Base-by-base conservation (phyloP, 2,888 invertebrate genomes). In the Melanargia galathea region DNA sequence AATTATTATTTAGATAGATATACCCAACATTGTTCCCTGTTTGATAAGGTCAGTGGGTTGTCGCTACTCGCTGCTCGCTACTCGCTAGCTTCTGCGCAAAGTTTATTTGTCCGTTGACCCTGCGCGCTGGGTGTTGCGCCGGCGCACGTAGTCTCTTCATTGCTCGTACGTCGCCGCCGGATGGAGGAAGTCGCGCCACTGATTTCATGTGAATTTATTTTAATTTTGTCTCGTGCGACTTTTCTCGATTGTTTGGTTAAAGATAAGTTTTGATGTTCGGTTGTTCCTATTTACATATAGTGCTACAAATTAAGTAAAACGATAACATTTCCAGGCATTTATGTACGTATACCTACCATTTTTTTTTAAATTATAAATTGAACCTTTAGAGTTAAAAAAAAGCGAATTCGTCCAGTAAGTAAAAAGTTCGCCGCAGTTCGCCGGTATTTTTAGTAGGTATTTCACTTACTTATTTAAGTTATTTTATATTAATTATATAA, bases 41-140 rank as follows among this genome's bases (percentile, higher is more conserved):
- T 76, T 77, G 82, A 83, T 86, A 86, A 86, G 82, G 84, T 86
- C 85, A 80, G 77, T 80, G 82, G 77, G 80, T 78, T 74, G 80
- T 76, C 75, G 73, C 35, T 38, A 38, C 35, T 38, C 13, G 30
- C 30, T 26, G n/a, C n/a, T n/a, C n/a, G n/a, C n/a, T 30, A 30
- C 30, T 30, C 30, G 22, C 77, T 76, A 77, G 81, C 78, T 80
- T 75, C 80, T 74, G 78, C 74, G 73, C 79, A 79, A 78, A 79
- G 80, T 84, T 79, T 72, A 75, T 74, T 84, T 87, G 87, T 87
- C 73, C 87, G 81, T 85, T 87, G 87, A 88, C 85, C 88, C 80
- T 79, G 60, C 78, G n/a, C n/a, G n/a, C 70, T 63, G 64, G 69
- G 75, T 77, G 77, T 66, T 77, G 80, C 76, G 78, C 74, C 67